Evolutionary conservation across 2,797 vertebrate genomes (phyloP).

Genomic region (Gila robusta): DNA sequence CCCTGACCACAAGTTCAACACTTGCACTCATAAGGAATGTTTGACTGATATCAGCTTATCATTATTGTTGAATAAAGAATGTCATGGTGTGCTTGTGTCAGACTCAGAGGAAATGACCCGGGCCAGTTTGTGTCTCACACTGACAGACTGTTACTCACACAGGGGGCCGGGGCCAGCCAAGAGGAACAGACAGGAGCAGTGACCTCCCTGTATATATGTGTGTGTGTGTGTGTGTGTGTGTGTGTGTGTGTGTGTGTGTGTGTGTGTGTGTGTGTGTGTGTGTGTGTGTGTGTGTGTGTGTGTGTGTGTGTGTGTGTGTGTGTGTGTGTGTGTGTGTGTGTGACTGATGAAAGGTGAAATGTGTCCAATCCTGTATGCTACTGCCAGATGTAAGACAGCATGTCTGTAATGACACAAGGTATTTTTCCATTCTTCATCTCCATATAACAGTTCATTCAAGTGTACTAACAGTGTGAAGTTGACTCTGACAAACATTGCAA

Average conservation of each 20-base stretch:
- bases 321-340: neutral
- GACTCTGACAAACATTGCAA: constrained; percentile 22
- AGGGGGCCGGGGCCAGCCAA: constrained; percentile 62
- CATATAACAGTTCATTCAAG: neutral
- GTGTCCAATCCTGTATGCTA: neutral
- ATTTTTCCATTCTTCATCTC: neutral
- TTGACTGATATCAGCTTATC: constrained; percentile 1
- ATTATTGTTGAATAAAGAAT: constrained; percentile 34
- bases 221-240: constrained; percentile 39
- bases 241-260: constrained; percentile 56
- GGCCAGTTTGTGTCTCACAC: constrained; percentile 54
- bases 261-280: constrained; percentile 6
- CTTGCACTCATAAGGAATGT: neutral
- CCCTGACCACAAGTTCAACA: constrained; percentile 60
- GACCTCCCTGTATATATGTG: constrained; percentile 60
- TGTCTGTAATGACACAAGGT: neutral
- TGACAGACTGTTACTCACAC: constrained; percentile 66
- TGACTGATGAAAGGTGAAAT: constrained; percentile 34
- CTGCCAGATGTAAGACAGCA: constrained; percentile 23
- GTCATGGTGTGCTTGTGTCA: constrained; percentile 50
- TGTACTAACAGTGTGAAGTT: neutral
- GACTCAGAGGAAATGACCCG: constrained; percentile 50
- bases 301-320: constrained; percentile 51
- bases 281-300: constrained; percentile 50
- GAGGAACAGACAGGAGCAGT: constrained; percentile 70